Conservation (phyloP, 2,888 invertebrate species). For the Thumatha senex region DNA sequence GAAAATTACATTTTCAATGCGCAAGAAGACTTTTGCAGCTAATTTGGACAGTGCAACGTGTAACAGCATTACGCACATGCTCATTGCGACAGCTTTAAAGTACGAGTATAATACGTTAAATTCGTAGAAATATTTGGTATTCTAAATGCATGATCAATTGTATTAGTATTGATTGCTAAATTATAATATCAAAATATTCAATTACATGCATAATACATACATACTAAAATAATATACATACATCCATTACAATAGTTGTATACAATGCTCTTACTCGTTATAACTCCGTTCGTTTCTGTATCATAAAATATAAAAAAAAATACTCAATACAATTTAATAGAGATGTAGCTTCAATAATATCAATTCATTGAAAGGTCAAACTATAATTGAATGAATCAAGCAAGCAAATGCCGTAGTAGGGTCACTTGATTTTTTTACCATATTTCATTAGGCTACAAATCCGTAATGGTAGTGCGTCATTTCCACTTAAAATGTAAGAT, state of each 20-base stretch:
- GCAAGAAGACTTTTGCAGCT: too few species aligned
- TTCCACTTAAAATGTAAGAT: too few species aligned
- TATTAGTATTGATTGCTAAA: conserved; percentile 10
- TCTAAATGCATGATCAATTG: conserved; percentile 9
- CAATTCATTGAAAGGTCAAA: neutral
- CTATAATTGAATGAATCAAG: too few species aligned
- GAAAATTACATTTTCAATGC: too few species aligned
- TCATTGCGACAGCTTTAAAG: neutral
- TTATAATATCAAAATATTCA: conserved; percentile 20
- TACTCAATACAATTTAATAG: conserved; percentile 7
- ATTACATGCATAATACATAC: conserved; percentile 55
- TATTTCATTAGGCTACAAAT: too few species aligned
- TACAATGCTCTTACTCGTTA: conserved; percentile 75
- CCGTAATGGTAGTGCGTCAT: too few species aligned
- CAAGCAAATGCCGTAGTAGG: too few species aligned
- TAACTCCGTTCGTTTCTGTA: conserved; percentile 76
- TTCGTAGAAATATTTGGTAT: neutral
- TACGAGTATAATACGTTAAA: too few species aligned
- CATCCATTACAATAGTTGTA: conserved; percentile 78
- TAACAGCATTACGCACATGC: neutral
- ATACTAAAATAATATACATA: conserved; percentile 70
- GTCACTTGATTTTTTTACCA: too few species aligned
- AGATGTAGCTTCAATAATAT: neutral
- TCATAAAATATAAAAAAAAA: conserved; percentile 53
- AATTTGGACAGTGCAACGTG: too few species aligned